Evolutionary conservation across 2,797 vertebrate species (phyloP).

Genomic region (Podarcis siculus): DNA sequence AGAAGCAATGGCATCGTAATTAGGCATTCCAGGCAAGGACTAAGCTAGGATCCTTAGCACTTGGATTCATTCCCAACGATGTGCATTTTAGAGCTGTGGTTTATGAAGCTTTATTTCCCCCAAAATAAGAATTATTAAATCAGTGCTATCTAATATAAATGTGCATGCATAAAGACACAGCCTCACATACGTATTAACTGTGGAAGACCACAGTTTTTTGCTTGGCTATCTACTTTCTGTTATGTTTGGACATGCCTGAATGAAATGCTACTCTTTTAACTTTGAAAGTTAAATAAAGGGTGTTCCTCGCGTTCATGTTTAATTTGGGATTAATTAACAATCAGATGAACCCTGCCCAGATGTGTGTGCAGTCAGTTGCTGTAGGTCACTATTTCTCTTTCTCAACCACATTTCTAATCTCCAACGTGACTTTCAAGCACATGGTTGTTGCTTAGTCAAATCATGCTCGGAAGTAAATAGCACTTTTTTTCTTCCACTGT

Average conservation of each 20-base stretch:
- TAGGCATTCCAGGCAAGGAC: constrained; percentile 42
- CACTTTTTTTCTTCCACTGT: neutral
- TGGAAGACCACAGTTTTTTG: constrained; percentile 40
- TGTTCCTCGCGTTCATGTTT: constrained; percentile 1
- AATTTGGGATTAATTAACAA: neutral
- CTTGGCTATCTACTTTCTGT: constrained; percentile 33
- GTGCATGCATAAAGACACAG: constrained; percentile 43
- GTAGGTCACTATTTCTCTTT: constrained; percentile 7
- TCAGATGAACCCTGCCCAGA: neutral
- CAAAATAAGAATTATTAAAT: constrained; percentile 34
- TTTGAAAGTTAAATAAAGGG: neutral
- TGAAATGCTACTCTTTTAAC: neutral
- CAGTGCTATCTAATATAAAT: constrained; percentile 43
- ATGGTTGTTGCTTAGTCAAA: neutral
- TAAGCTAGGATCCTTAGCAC: neutral
- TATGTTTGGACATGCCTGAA: constrained; percentile 42
- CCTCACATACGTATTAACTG: constrained; percentile 38
- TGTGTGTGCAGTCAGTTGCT: neutral
- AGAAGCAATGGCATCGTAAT: constrained; percentile 31
- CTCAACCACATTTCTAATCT: neutral
- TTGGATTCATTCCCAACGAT: neutral
- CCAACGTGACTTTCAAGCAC: neutral
- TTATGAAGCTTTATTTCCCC: neutral
- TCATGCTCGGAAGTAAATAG: neutral
- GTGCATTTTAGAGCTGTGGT: neutral